Evolutionary conservation across 2,888 invertebrate genomes (phyloP), one percentile per base, ranked within the genome.

Genomic region (Drosophila infuscata): DNA sequence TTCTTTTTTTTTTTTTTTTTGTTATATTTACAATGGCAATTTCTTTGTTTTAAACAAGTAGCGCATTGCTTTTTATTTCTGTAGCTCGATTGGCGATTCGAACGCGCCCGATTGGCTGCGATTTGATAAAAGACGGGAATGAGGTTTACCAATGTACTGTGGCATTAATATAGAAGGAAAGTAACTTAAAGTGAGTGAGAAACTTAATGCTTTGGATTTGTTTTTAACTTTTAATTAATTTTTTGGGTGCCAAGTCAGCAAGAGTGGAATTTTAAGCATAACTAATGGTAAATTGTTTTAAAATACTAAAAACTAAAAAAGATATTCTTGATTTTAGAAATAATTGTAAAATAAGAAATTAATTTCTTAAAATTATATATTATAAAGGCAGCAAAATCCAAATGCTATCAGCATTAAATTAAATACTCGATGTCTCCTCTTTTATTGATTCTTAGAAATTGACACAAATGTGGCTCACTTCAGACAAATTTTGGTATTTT

Each of bases 21-120:
- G 79, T 80, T 79, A 84, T 85, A 87, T 89, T 87, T 89, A 89
- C 82, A 90, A 81, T 83, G 73, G 84, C 86, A 89, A 90, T 90
- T 90, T 84, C 85, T 89, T 88, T 82, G 82, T 89, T 91, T 91
- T 90, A 85, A 85, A 85, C 90, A 85, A 90, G 88, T 79, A 88
- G 88, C 88, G 90, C 91, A 88, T 89, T 85, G 88, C 88, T 89
- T 86, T 90, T 90, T 90, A 90, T 90, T 83, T 81, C 80, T 76
- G 76, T 57, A 51, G 52, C 76, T 76, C 88, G 88, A 89, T 89
- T 91, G 87, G 90, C 74, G 79, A 88, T 88, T 88, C 77, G 79
- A 87, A 84, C 75, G 85, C 89, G 82, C 69, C 83, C 83, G 88
- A 87, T 83, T 89, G 90, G 86, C 85, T 89, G 72, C 87, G 86